Base-by-base conservation (phyloP, 2,888 invertebrate genomes). In the Eugnorisma glareosa region DNA sequence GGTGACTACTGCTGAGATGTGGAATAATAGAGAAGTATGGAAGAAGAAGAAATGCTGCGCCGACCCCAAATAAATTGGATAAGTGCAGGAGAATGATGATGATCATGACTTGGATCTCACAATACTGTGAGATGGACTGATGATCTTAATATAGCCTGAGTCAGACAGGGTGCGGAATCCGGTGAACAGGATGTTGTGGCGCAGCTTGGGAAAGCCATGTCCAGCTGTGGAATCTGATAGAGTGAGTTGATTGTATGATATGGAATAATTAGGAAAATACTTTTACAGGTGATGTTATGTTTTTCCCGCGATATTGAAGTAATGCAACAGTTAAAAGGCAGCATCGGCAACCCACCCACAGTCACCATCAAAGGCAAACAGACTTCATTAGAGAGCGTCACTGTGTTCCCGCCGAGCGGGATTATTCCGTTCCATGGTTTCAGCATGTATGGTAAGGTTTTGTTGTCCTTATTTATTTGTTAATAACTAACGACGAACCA, bases 341-440 rank as follows among this genome's bases (percentile, higher is more conserved):
- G 90, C 82, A 94, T 96, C 78, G 97, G 97, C 76, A 97, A 97
- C 82, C 98, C 98, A 0, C 97, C 98, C 86, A 97, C 98, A 78
- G 98, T 98, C 0, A 97, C 98, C 57, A 97, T 98, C 51, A 98
- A 98, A 91, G 98, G 98, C 28, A 98, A 97, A 90, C 97, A 97
- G 85, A 96, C 97, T 0, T 96, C 97, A 0, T 94, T 97, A 10
- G 98, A 98, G 88, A 98, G 97, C 90, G 97, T 98, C 35, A 98
- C 98, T 35, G 97, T 98, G 63, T 99, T 99, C 92, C 99, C 99
- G 13, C 99, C 99, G 0, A 99, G 98, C 92, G 99, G 99, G 0
- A 98, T 99, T 57, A 99, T 99, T 87, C 99, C 99, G 0, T 99
- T 99, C 94, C 99, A 99, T 93, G 99, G 99, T 1, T 99, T 99